Evolutionary conservation across 2,113 vertebrate species (phyloP), one percentile per base, ranked within the genome.

Genomic region (Daboia siamensis): DNA sequence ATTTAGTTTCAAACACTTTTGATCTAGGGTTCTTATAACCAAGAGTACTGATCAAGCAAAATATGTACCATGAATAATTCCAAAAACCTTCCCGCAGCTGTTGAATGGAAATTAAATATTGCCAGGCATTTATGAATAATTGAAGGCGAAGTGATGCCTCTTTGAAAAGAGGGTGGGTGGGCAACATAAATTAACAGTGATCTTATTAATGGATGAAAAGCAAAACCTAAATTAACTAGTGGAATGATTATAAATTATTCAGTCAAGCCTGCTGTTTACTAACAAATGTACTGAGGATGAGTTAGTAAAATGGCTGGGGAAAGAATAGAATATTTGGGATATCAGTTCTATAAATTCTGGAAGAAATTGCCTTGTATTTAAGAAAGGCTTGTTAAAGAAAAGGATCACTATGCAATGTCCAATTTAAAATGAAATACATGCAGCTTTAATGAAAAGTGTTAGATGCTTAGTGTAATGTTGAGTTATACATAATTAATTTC

Each of bases 51-150:
- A 95, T 54, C 74, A 91, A 95, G 94, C 94, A 94, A n/a, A 94
- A 92, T 95, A 94, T 94, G 95, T 95, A 95, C 94, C 95, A 93
- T 95, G 95, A 97, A 95, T 95, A 95, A 95, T 95, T 93, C 54
- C 91, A 88, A 94, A 93, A 52, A 93, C 91, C 94, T 96, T 96
- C 94, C 93, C 44, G 90, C 90, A 95, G 94, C 95, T 93, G 96
- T 95, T 96, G 94, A 94, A 95, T 93, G 93, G n/a, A 93, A 95
- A 55, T 93, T 94, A 93, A 95, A 94, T 94, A 90, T 91, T 96
- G 95, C 94, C 94, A 96, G 95, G 94, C 94, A 91, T 95, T 96
- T 96, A 96, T 96, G 95, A 96, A 96, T 96, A 96, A 96, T 97
- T 96, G 93, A 90, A 39, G 39, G 13, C 5, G 29, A 52, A 86